These are phyloP conservation scores for Perca fluviatilis DNA, from an alignment of 2,113 vertebrate species.

Conservation along the genomic window DNA sequence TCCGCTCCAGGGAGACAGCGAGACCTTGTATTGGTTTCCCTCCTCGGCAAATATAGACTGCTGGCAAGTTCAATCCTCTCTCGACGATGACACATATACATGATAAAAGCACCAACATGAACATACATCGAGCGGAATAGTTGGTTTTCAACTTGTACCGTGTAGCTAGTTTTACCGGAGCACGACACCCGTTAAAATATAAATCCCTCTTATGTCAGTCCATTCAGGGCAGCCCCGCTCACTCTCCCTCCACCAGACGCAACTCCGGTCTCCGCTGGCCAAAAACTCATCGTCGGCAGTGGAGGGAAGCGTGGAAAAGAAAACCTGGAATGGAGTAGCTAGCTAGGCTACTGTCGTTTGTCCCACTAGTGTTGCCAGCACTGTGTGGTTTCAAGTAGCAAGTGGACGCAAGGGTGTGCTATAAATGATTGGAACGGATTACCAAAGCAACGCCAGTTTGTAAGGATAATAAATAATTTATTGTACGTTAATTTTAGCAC, in stretches of 20 bases:
- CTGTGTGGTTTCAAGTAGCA: not conserved
- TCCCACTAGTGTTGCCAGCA: not conserved
- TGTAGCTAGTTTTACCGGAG: constrained; percentile 42
- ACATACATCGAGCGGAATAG: constrained; percentile 21
- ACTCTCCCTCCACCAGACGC: constrained; percentile 80
- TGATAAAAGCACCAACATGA: constrained; percentile 41
- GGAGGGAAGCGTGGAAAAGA: constrained; percentile 57
- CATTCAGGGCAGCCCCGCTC: constrained; percentile 77
- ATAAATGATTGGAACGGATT: not conserved
- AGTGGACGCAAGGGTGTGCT: not conserved
- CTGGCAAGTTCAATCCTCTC: constrained; percentile 68
- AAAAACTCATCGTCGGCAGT: constrained; percentile 61
- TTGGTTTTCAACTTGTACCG: constrained; percentile 36
- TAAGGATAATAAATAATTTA: not conserved
- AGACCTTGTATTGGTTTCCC: constrained; percentile 81
- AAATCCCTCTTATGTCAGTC: constrained; percentile 78
- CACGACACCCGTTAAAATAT: constrained; percentile 72
- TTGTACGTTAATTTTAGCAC: not conserved
- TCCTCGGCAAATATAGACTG: constrained; percentile 78
- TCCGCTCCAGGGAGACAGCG: constrained; percentile 79
- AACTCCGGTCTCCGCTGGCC: constrained; percentile 71
- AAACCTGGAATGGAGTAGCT: constrained; percentile 78
- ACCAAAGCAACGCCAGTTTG: not conserved
- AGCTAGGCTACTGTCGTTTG: not conserved
- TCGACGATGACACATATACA: constrained; percentile 65